Evolutionary conservation across 2,797 vertebrate genomes (phyloP).

Genomic region (Malacoraja senta): DNA sequence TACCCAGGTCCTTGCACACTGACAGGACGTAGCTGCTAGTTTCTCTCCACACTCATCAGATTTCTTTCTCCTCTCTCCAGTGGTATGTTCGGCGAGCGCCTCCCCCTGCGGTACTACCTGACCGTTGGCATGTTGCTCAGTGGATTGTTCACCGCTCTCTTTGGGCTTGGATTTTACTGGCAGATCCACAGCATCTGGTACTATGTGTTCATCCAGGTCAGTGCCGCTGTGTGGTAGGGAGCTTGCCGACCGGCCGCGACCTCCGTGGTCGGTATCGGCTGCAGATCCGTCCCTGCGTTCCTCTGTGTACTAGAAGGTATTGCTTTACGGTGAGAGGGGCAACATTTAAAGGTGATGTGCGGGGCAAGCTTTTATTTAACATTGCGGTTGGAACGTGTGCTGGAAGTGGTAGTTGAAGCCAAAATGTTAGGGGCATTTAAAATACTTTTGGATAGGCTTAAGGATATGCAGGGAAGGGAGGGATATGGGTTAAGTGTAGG

Average conservation of each 20-base stretch:
- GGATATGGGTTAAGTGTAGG: no score
- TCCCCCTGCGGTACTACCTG: constrained; percentile 88
- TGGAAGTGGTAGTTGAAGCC: no score
- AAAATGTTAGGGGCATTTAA: no score
- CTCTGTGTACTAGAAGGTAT: no score
- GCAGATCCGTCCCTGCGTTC: not conserved
- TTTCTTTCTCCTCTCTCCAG: constrained; percentile 51
- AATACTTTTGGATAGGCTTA: no score
- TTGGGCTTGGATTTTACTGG: constrained; percentile 88
- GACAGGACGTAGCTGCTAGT: not conserved
- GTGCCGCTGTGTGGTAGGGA: not conserved
- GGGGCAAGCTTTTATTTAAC: no score
- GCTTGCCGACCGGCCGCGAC: no score
- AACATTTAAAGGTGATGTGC: no score
- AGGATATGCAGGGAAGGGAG: no score
- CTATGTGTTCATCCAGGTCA: constrained; percentile 82
- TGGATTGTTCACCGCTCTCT: constrained; percentile 77
- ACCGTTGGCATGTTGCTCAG: constrained; percentile 80
- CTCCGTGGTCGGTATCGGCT: no score
- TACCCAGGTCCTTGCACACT: not conserved
- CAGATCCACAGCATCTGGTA: constrained; percentile 82
- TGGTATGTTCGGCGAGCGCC: constrained; percentile 88
- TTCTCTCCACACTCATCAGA: not conserved
- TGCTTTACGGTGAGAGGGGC: no score
- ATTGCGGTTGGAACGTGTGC: no score